Evolutionary conservation across 2,113 vertebrate genomes (phyloP), one percentile per base, ranked within the genome.

Genomic region (Passerina amoena): DNA sequence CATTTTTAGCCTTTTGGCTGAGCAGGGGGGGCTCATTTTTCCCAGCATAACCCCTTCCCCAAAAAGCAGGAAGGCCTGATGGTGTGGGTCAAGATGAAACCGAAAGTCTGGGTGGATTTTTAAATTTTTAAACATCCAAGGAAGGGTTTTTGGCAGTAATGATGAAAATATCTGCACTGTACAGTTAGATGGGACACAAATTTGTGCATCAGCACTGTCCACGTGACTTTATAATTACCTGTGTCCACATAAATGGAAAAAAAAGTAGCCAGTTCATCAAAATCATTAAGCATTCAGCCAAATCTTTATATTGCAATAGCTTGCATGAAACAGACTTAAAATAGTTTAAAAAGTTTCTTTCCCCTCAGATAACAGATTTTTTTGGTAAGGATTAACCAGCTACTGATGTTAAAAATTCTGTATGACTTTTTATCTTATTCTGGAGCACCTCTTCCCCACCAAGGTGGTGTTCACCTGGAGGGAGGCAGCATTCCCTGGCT

Each of bases 111-210:
- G 23, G 19, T 0, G 3, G 56, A 47, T 51, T 60, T 79, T 47
- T 10, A 48, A 28, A 73, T 27, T 86, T 93, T 80, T 33, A 65
- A 77, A 16, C 38, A 60, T 12, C 33, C 12, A 38, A 24, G 8
- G 6, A 37, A 37, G 0, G 0, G 0, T 1, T 79, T 56, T 60
- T 71, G 17, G 20, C 63, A 57, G 10, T 8, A 10, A 12, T 20
- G 3, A 6, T 60, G 23, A 51, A 61, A 57, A 40, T 27, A 61
- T 51, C 16, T 9, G 3, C 13, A 3, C 4, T 21, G 4, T 42
- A 6, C 14, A 4, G 20, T 45, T 21, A 50, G 9, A 1, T 84
- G 56, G 37, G 68, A 38, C 20, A 24, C 16, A 45, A 19, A 21
- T 14, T 28, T 22, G 0, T 14, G 3, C 7, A 8, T 20, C 35